phyloP scores from a whole-genome alignment of 2,888 invertebrate genomes.

The Drosophila anceps region DNA sequence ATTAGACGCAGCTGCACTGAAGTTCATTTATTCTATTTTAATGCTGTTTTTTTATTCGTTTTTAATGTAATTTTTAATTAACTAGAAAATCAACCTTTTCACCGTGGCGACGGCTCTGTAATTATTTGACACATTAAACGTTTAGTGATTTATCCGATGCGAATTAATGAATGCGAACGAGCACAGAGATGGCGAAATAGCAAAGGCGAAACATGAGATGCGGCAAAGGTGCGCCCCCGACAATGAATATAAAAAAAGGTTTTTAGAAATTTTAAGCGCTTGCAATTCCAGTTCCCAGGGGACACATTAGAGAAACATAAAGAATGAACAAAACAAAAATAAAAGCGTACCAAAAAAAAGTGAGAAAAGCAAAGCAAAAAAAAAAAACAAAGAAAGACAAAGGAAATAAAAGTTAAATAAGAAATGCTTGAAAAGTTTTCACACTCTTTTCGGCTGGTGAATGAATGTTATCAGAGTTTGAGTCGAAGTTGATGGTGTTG shows the following conservation, averaged over 20 bases:
- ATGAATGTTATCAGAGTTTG: conserved; percentile 36
- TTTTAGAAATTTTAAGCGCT: conserved; percentile 42
- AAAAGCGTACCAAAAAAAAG: background rate
- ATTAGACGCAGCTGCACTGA: background rate
- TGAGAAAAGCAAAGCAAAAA: background rate
- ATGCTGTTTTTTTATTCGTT: background rate
- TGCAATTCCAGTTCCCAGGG: conserved; percentile 21
- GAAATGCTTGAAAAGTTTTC: conserved; percentile 51
- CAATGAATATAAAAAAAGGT: conserved; percentile 43
- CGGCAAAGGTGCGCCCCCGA: conserved; percentile 21
- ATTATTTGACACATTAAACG: conserved; percentile 74
- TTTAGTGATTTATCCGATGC: conserved; percentile 70
- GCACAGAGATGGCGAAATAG: conserved; percentile 17
- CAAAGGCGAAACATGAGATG: background rate
- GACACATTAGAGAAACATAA: conserved; percentile 63
- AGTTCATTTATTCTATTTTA: conserved; percentile 23
- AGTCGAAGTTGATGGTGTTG: conserved; percentile 6
- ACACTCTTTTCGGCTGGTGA: conserved; percentile 12
- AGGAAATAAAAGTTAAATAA: conserved; percentile 58
- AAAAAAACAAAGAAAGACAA: conserved; percentile 23
- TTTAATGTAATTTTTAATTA: conserved; percentile 69
- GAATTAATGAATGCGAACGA: conserved; percentile 53
- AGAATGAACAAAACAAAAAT: conserved; percentile 21
- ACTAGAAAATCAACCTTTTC: conserved; percentile 65
- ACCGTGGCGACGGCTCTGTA: conserved; percentile 20